Base-by-base conservation (phyloP, 1,140 invertebrate species). In the Bombus pascuorum region DNA sequence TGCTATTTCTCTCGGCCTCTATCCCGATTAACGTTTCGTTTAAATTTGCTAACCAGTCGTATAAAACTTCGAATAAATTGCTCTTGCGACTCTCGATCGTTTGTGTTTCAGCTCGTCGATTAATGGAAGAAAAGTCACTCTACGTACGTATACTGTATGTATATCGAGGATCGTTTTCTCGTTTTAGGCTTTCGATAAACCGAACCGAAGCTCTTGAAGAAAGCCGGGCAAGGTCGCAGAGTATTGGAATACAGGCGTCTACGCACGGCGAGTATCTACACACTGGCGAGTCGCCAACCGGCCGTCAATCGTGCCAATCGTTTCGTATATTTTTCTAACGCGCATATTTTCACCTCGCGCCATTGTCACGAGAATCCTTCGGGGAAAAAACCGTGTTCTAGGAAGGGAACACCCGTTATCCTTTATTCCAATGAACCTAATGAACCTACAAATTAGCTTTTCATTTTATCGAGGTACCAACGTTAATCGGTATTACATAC, bases 11-110 rank as follows among this genome's bases (percentile, higher is more conserved):
- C 89, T 62, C 65, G 85, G 81, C 25, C 42, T 79, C 71, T 74
- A 86, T 89, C 34, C 42, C 79, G 87, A 89, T 91, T 87, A 91
- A 87, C 77, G 85, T 87, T 89, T 89, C 90, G 78, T 91, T 91
- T 81, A 83, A 85, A 91, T 81, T 91, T 85, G 77, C 72, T 65
- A 74, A 66, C 79, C 57, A 71, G 59, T 62, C 28, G 32, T 8
- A 18, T 53, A 22, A 53, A 53, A 22, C 47, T 53, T 53, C 0
- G 8, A 53, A 53, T 8, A 53, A 53, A 53, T 53, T 53, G 18
- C 47, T 22, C 47, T 53, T 8, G 18, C 47, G 5, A 53, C 47
- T 53, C 0, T 8, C 47, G 34, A 77, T 77, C 34, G 57, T 28
- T 62, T 5, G 18, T 8, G 47, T 53, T 53, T 13, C 4, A 13